phyloP scores from a whole-genome alignment of 1,140 invertebrate species.

The Nymphalis io region DNA sequence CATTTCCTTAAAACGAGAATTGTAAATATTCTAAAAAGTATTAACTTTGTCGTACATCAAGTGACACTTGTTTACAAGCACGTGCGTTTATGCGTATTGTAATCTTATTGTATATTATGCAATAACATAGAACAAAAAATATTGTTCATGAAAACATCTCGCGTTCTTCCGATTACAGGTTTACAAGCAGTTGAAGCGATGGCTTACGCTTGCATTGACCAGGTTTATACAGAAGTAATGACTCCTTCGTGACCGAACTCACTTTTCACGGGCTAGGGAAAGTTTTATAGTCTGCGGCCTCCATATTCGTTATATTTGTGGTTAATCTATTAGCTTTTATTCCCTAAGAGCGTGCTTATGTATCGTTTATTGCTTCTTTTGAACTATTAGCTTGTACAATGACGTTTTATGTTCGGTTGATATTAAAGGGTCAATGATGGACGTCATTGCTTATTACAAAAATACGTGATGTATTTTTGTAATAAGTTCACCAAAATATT shows the following conservation, averaged over 20 bases:
- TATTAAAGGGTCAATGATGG: conserved; percentile 12
- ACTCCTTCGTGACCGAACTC: conserved; percentile 70
- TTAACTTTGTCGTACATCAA: too few species aligned
- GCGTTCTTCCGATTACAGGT: conserved; percentile 61
- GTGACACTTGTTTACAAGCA: too few species aligned
- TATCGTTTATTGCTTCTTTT: conserved; percentile 41
- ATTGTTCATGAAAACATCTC: conserved; percentile 38
- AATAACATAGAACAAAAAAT: conserved; percentile 8
- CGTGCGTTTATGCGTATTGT: background rate
- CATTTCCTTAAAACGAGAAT: too few species aligned
- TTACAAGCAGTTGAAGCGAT: conserved; percentile 49
- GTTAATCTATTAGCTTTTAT: conserved; percentile 57
- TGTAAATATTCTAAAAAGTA: too few species aligned
- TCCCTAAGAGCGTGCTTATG: conserved; percentile 36
- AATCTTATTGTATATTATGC: background rate
- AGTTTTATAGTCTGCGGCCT: conserved; percentile 61
- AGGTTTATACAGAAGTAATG: conserved; percentile 69
- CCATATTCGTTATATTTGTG: conserved; percentile 49
- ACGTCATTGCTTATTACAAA: background rate
- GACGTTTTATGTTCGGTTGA: conserved; percentile 8
- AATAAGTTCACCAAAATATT: too few species aligned
- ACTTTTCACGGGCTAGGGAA: conserved; percentile 66
- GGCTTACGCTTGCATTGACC: conserved; percentile 46
- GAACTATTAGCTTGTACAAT: conserved; percentile 6
- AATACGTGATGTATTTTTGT: background rate